Conservation (phyloP, 2,797 vertebrate species). For the Remorina albescens region DNA sequence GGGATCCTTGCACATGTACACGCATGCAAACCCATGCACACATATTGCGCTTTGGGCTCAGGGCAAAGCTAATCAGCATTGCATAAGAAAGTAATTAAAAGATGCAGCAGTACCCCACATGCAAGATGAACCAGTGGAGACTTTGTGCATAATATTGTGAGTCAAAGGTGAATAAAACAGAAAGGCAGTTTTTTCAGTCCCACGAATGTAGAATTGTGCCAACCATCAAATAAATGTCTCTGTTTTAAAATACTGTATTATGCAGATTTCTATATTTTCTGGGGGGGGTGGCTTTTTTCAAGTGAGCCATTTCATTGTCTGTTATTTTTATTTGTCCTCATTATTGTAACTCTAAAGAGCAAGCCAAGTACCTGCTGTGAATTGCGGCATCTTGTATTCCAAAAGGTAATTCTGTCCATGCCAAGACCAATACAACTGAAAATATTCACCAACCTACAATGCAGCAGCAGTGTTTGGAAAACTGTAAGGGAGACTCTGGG, state of each 20-base stretch:
- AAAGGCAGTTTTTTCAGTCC: background rate
- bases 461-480: slow-evolving; percentile 19
- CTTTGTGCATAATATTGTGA: slow-evolving; percentile 38
- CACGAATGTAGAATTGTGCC: slow-evolving; percentile 4
- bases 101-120: slow-evolving; percentile 50
- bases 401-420: slow-evolving; percentile 23
- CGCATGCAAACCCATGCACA: slow-evolving; percentile 36
- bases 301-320: slow-evolving; percentile 22
- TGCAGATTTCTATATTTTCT: slow-evolving; percentile 6
- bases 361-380: slow-evolving; percentile 43
- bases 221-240: slow-evolving; percentile 10
- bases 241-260: slow-evolving; percentile 4
- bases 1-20: slow-evolving; percentile 53
- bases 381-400: slow-evolving; percentile 38
- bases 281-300: slow-evolving; percentile 17
- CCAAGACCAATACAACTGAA: slow-evolving; percentile 50
- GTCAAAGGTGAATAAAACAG: slow-evolving; percentile 2
- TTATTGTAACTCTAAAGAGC: slow-evolving; percentile 39
- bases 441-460: slow-evolving; percentile 36
- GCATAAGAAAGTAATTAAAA: slow-evolving; percentile 73
- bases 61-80: slow-evolving; percentile 72
- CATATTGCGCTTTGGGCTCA: slow-evolving; percentile 61
- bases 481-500: slow-evolving; percentile 24
- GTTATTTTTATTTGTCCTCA: slow-evolving; percentile 53
- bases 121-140: slow-evolving; percentile 39